A percentile compares a stretch with the other conserved stretches of the same genome.
Evolutionary conservation across 1,140 invertebrate genomes (phyloP).

Genomic region (Copidosoma floridanum): DNA sequence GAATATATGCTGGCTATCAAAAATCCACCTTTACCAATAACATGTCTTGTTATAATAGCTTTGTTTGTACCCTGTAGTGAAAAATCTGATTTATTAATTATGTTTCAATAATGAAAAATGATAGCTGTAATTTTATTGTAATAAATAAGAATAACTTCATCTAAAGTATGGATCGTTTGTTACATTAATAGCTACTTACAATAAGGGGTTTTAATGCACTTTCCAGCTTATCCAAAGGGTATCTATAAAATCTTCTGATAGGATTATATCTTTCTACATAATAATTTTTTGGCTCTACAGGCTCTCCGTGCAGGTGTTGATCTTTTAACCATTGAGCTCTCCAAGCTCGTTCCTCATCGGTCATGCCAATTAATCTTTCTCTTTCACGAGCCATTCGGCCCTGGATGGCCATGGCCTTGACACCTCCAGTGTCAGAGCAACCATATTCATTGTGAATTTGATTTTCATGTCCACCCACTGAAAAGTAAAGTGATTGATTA

Average conservation of each 20-base stretch:
- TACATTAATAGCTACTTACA: conserved; percentile 53
- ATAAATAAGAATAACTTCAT: too few species aligned
- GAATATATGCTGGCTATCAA: conserved; percentile 54
- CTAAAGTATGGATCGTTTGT: too few species aligned
- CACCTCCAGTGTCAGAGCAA: conserved; percentile 59
- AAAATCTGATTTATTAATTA: background rate
- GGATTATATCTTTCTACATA: conserved; percentile 72
- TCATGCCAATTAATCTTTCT: conserved; percentile 79
- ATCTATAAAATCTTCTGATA: conserved; percentile 72
- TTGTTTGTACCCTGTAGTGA: conserved; percentile 57
- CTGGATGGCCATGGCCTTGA: conserved; percentile 70
- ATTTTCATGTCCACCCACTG: conserved; percentile 4
- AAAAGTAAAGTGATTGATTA: background rate
- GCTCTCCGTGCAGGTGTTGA: conserved; percentile 73
- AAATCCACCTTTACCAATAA: conserved; percentile 64
- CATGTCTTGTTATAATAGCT: conserved; percentile 60
- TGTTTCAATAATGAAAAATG: too few species aligned
- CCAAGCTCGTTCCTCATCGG: conserved; percentile 77
- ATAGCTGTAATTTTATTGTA: too few species aligned
- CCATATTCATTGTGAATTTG: conserved; percentile 1
- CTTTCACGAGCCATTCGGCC: conserved; percentile 72
- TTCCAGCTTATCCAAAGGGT: conserved; percentile 67
- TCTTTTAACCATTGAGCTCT: conserved; percentile 81
- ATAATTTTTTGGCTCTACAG: conserved; percentile 62
- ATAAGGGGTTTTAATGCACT: conserved; percentile 59